Evolutionary conservation across 1,140 invertebrate species (phyloP).

Genomic region (Saxidomus purpurata): DNA sequence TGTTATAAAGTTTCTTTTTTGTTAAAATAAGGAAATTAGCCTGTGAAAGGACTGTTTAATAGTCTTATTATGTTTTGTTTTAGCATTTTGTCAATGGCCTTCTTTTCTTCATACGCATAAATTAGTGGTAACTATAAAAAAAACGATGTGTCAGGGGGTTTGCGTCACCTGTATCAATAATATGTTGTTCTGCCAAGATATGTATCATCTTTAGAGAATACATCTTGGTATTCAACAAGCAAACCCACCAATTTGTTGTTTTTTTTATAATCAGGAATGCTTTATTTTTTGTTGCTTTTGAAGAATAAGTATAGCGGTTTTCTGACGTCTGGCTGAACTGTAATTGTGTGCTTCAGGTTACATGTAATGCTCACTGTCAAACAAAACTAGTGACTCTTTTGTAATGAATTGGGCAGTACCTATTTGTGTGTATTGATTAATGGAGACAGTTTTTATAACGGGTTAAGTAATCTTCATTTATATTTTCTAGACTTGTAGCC

Average conservation of each 20-base stretch:
- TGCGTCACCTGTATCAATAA: conserved; percentile 62
- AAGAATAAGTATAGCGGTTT: neutral
- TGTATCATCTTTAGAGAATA: conserved; percentile 54
- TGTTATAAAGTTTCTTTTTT: conserved; percentile 89
- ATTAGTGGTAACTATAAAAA: conserved; percentile 44
- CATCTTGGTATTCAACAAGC: neutral
- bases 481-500: neutral
- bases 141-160: conserved; percentile 63
- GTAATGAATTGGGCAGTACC: neutral
- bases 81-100: neutral
- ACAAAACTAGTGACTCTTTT: neutral
- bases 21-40: neutral
- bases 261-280: too few species aligned
- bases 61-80: conserved; percentile 1
- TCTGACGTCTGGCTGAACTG: neutral
- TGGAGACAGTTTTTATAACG: neutral
- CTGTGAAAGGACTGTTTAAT: neutral
- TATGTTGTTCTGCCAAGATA: conserved; percentile 66
- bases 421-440: neutral
- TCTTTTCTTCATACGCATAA: conserved; percentile 12
- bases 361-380: neutral
- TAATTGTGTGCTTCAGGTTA: neutral
- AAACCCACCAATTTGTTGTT: neutral
- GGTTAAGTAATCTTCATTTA: neutral
- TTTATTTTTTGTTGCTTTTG: neutral